phyloP scores from a whole-genome alignment of 2,113 vertebrate species.

The Embiotoca jacksoni region DNA sequence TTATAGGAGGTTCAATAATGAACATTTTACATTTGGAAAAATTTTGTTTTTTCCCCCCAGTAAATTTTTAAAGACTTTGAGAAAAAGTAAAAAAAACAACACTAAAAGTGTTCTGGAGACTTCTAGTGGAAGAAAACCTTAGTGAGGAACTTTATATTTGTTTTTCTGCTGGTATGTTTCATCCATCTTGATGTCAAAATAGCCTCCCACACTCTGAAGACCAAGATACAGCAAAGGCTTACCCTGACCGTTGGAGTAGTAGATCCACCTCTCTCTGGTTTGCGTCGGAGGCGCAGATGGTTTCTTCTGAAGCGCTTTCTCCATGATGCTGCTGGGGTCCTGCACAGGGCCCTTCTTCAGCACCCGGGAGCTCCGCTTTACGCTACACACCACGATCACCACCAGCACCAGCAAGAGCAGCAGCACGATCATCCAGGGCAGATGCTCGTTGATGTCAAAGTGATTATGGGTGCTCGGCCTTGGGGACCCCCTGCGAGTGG shows the following conservation, averaged over 20 bases:
- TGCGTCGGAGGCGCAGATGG: conserved; percentile 79
- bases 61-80: too few relatives aligned
- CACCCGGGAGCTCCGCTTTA: conserved; percentile 93
- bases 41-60: too few relatives aligned
- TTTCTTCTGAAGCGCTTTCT: conserved; percentile 94
- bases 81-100: too few relatives aligned
- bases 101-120: too few relatives aligned
- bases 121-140: too few relatives aligned
- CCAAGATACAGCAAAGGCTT: conserved; percentile 65
- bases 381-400: conserved; percentile 94
- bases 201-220: neutral
- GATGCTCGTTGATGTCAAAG: conserved; percentile 98
- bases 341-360: conserved; percentile 96
- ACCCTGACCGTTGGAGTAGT: conserved; percentile 95
- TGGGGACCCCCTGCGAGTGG: conserved; percentile 87
- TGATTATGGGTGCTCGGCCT: conserved; percentile 87
- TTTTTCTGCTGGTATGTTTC: too few relatives aligned
- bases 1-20: too few relatives aligned
- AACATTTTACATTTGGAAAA: too few relatives aligned
- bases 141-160: too few relatives aligned
- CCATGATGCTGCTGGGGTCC: conserved; percentile 95
- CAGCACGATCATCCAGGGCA: conserved; percentile 98
- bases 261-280: conserved; percentile 95
- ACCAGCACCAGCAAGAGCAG: conserved; percentile 94
- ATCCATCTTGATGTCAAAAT: neutral